A percentile compares a stretch with the other conserved stretches of the same genome.
These are phyloP conservation scores for Leptocoma aspasia DNA, from an alignment of 2,113 vertebrate genomes.

Conservation along the genomic window DNA sequence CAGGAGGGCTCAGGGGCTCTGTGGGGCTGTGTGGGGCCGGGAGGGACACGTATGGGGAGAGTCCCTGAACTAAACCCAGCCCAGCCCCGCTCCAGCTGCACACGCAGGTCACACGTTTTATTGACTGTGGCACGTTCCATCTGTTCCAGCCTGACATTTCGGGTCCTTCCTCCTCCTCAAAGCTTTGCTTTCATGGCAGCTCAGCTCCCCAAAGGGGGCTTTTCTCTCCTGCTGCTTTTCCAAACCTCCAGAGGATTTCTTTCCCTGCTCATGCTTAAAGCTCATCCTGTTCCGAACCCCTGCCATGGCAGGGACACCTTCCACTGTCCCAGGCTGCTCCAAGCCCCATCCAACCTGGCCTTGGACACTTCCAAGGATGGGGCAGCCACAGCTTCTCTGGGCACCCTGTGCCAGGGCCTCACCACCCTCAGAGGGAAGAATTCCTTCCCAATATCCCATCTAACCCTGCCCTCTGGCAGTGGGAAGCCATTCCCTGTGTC, in stretches of 20 bases:
- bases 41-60: rapidly evolving
- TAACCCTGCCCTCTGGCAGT: not conserved
- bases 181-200: not conserved
- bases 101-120: not conserved
- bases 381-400: not conserved
- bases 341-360: rapidly evolving
- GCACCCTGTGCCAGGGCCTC: not conserved
- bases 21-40: rapidly evolving
- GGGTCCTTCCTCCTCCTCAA: not conserved
- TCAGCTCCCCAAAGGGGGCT: not conserved
- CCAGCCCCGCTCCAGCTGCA: not conserved
- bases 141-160: not conserved
- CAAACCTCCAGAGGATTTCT: not conserved
- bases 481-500: not conserved
- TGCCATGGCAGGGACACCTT: not conserved
- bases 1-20: rapidly evolving
- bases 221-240: not conserved
- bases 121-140: not conserved
- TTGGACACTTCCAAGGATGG: not conserved
- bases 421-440: not conserved
- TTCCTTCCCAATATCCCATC: not conserved
- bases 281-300: not conserved
- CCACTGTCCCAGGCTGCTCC: not conserved
- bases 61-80: not conserved
- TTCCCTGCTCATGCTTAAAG: not conserved